phyloP scores from a whole-genome alignment of 2,888 invertebrate species.

The Chironomus riparius region DNA sequence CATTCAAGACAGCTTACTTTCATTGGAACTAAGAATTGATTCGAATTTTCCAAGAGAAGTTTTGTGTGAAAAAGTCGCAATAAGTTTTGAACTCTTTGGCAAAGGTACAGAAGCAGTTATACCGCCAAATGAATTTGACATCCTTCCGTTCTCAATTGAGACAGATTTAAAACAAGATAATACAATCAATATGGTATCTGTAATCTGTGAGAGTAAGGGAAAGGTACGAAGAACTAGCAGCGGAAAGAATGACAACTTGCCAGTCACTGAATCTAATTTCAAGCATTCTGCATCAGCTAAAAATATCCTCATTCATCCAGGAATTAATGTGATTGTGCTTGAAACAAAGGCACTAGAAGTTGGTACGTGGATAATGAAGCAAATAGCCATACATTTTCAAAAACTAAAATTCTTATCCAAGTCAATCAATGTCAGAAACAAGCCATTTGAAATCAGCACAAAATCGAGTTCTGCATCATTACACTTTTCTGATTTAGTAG shows the following conservation, averaged over 20 bases:
- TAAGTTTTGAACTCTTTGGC: slow-evolving; percentile 21
- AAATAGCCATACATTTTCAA: slow-evolving; percentile 44
- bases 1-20: slow-evolving; percentile 51
- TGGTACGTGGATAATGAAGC: slow-evolving; percentile 63
- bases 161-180: slow-evolving; percentile 76
- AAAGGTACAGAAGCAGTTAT: slow-evolving; percentile 17
- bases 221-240: slow-evolving; percentile 63
- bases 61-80: slow-evolving; percentile 50
- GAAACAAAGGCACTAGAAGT: slow-evolving; percentile 53
- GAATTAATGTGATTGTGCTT: slow-evolving; percentile 53
- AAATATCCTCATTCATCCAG: slow-evolving; percentile 51
- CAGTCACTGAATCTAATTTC: slow-evolving; percentile 50
- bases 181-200: slow-evolving; percentile 62
- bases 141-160: slow-evolving; percentile 58
- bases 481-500: slow-evolving; percentile 60
- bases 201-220: slow-evolving; percentile 58
- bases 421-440: slow-evolving; percentile 42
- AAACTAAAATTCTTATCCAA: slow-evolving; percentile 66
- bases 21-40: slow-evolving; percentile 48
- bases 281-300: slow-evolving; percentile 49
- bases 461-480: slow-evolving; percentile 47
- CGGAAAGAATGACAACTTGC: slow-evolving; percentile 58
- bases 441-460: slow-evolving; percentile 42
- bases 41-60: slow-evolving; percentile 58
- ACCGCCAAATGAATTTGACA: slow-evolving; percentile 43